Conservation (phyloP, 1,140 invertebrate species). For the Bombyx mori region ASM3026992v2 NC_085110.1:17043501-17044000, state of each 20-base stretch:
- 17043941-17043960: constrained; percentile 43
- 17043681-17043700: constrained; percentile 49
- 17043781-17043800: constrained; percentile 64
- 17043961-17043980: constrained; percentile 15
- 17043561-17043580: no score
- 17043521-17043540: no score
- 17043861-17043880: neutral
- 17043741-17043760: constrained; percentile 65
- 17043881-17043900: constrained; percentile 33
- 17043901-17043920: constrained; percentile 54
- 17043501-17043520: no score
- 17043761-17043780: constrained; percentile 59
- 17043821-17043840: constrained; percentile 54
- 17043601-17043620: neutral
- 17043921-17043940: constrained; percentile 53
- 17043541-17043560: no score
- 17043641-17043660: constrained; percentile 25
- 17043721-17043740: constrained; percentile 59
- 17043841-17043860: constrained; percentile 21
- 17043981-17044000: constrained; percentile 9
- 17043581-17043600: no score
- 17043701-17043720: constrained; percentile 46
- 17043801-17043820: constrained; percentile 54
- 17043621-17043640: constrained; percentile 13
- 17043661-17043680: constrained; percentile 38